These are phyloP conservation scores for Numenius arquata DNA, from an alignment of 2,113 vertebrate genomes.

Conservation along the genomic window DNA sequence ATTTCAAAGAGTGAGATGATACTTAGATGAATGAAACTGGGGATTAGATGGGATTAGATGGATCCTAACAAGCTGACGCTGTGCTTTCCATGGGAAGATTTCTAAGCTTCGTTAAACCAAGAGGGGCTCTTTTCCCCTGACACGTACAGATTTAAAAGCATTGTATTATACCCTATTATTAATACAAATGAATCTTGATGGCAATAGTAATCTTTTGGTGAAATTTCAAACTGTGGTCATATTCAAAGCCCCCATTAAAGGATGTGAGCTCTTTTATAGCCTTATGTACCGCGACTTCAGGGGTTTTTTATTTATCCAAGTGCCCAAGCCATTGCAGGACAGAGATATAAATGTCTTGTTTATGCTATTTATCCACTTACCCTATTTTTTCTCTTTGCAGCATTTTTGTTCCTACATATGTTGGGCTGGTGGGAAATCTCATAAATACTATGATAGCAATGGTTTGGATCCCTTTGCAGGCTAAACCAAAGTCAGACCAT, in stretches of 20 bases:
- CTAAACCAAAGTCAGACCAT: slow-evolving; percentile 68
- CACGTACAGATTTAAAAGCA: background rate
- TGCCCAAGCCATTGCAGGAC: background rate
- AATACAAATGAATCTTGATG: background rate
- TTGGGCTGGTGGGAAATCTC: slow-evolving; percentile 76
- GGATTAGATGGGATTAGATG: background rate
- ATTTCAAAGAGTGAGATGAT: background rate
- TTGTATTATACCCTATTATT: background rate
- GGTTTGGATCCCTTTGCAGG: slow-evolving; percentile 80
- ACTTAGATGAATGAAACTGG: background rate
- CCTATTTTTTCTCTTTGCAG: slow-evolving; percentile 67
- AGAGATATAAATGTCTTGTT: background rate
- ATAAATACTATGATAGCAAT: slow-evolving; percentile 77
- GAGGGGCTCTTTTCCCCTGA: background rate
- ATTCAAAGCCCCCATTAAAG: background rate
- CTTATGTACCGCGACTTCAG: background rate
- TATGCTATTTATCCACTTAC: background rate
- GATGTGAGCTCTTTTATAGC: background rate
- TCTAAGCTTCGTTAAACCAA: background rate
- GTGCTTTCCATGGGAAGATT: background rate
- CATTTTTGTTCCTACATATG: slow-evolving; percentile 66
- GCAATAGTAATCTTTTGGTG: background rate
- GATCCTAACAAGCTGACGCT: background rate
- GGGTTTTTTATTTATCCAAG: background rate
- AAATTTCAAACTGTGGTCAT: background rate